A percentile compares a stretch with the other conserved stretches of the same genome.
phyloP scores from a whole-genome alignment of 2,797 vertebrate genomes.

The Dallia pectoralis region DNA sequence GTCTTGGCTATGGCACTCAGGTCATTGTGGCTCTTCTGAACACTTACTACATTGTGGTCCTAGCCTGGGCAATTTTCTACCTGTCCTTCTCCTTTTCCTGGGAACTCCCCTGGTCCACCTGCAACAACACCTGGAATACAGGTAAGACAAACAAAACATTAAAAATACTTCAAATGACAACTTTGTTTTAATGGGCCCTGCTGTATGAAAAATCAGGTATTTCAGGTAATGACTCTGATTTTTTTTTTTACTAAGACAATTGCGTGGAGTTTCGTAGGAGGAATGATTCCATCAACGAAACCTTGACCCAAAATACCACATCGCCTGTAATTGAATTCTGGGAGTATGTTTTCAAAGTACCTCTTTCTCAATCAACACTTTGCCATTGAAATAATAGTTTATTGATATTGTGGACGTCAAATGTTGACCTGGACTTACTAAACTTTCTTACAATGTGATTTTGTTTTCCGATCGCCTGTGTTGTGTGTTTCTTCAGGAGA shows the following conservation, averaged over 20 bases:
- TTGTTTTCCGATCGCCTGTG: not conserved
- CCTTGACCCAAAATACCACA: slow-evolving; percentile 71
- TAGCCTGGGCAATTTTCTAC: slow-evolving; percentile 97
- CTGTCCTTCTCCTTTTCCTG: slow-evolving; percentile 89
- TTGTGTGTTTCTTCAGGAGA: slow-evolving; percentile 70
- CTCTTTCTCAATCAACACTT: not conserved
- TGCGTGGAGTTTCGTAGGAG: slow-evolving; percentile 87
- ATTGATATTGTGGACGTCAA: no score
- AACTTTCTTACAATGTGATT: not conserved
- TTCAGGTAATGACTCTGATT: no score
- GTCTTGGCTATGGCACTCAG: slow-evolving; percentile 93
- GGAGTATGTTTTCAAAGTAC: slow-evolving; percentile 83
- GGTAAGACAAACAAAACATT: slow-evolving; percentile 57
- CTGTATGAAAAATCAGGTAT: not conserved
- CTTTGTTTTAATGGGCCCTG: not conserved
- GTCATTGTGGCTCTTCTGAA: slow-evolving; percentile 88
- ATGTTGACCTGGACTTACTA: not conserved
- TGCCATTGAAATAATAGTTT: not conserved
- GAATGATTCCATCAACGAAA: slow-evolving; percentile 72
- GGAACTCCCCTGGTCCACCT: slow-evolving; percentile 90
- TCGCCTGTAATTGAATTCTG: slow-evolving; percentile 97
- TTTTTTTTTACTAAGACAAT: slow-evolving; percentile 44
- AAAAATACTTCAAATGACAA: not conserved
- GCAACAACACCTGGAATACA: slow-evolving; percentile 95
- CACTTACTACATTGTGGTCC: slow-evolving; percentile 92